phyloP scores from a whole-genome alignment of 2,888 invertebrate species.

The Arrhopalites spinosus region DNA sequence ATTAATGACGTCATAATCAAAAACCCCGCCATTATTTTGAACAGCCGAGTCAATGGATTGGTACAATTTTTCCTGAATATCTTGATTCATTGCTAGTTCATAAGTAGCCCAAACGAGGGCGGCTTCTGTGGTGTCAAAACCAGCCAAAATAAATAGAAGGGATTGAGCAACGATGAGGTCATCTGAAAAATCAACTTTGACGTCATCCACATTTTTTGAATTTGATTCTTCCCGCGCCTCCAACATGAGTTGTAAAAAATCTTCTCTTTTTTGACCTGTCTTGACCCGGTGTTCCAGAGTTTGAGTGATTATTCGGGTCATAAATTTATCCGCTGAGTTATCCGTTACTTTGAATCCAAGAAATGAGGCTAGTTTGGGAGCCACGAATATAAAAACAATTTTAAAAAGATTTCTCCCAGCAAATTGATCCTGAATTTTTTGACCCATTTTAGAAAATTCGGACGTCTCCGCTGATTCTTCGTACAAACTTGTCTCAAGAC shows the following conservation, averaged over 20 bases:
- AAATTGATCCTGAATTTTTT: neutral
- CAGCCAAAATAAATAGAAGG: conserved; percentile 10
- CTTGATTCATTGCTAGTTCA: too few species aligned
- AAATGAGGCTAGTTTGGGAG: neutral
- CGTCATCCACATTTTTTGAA: too few species aligned
- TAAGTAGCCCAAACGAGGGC: too few species aligned
- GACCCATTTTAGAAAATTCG: too few species aligned
- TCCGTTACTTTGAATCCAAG: neutral
- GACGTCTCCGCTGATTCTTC: neutral
- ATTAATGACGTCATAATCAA: too few species aligned
- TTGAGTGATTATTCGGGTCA: too few species aligned
- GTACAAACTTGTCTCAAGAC: conserved; percentile 17
- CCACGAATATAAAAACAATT: neutral
- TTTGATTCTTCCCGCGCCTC: too few species aligned
- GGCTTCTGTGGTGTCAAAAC: too few species aligned
- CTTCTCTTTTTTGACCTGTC: conserved; percentile 25
- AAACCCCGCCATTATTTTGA: too few species aligned
- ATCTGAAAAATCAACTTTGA: too few species aligned
- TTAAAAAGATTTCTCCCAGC: neutral
- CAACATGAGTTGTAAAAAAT: conserved; percentile 24
- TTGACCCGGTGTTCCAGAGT: neutral
- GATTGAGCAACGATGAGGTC: conserved; percentile 19
- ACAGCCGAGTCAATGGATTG: too few species aligned
- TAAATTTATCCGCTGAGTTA: conserved; percentile 11
- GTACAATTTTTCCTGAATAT: too few species aligned